Conservation (phyloP, 2,113 vertebrate species). For the Actenoides hombroni region DNA sequence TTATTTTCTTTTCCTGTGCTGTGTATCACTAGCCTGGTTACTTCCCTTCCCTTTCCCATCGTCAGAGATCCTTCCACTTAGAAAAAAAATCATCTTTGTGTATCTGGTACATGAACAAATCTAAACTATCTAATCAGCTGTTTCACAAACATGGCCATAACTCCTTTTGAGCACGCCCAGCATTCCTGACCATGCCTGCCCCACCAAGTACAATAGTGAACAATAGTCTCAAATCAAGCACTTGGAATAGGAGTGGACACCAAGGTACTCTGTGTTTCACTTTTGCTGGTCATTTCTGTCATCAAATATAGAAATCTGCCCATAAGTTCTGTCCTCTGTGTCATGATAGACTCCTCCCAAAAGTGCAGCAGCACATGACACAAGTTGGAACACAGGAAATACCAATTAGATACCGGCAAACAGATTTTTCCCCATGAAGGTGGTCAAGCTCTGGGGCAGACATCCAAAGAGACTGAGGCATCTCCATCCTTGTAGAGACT, state of each 20-base stretch:
- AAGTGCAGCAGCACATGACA: not conserved
- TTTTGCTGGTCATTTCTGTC: not conserved
- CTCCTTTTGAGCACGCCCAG: not conserved
- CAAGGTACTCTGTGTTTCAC: not conserved
- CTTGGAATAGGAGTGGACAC: not conserved
- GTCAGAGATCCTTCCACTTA: not conserved
- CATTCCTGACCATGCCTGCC: not conserved
- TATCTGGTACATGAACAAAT: not conserved
- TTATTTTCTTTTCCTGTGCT: not conserved
- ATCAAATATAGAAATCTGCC: not conserved
- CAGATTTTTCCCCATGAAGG: not conserved
- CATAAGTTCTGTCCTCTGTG: accelerated
- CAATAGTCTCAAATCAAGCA: accelerated
- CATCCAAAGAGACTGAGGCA: not conserved
- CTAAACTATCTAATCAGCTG: not conserved
- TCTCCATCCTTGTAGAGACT: not conserved
- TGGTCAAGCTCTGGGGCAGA: not conserved
- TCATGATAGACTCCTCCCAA: not conserved
- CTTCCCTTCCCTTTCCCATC: not conserved
- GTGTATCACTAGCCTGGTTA: not conserved
- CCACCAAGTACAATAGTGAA: accelerated
- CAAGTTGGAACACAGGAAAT: not conserved
- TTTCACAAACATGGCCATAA: not conserved
- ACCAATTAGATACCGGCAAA: not conserved
- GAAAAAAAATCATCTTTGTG: not conserved